A percentile compares a stretch with the other conserved stretches of the same genome.
Evolutionary conservation across 2,888 invertebrate species (phyloP).

Genomic region (Hetaerina titia): DNA sequence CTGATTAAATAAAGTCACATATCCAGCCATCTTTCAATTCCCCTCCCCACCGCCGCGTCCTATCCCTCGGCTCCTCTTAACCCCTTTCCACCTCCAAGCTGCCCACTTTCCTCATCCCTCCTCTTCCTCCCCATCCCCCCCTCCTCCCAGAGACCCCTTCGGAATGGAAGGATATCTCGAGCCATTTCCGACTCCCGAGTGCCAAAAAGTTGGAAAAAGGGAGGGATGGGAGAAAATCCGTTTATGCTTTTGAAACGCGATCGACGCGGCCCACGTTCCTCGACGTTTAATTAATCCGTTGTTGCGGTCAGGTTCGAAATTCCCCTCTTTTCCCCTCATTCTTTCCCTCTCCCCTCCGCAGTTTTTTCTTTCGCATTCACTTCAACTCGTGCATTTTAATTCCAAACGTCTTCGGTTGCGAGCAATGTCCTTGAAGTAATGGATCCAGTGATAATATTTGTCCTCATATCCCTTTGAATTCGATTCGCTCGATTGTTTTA

Average conservation of each 20-base stretch:
- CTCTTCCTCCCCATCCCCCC: too few relatives aligned
- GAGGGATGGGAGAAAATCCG: background rate
- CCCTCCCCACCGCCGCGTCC: background rate
- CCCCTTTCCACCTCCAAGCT: too few relatives aligned
- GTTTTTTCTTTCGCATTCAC: background rate
- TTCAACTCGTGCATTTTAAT: background rate
- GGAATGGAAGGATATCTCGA: background rate
- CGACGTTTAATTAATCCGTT: constrained; percentile 29
- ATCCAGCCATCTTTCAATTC: background rate
- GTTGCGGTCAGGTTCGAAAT: background rate
- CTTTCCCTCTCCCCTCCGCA: background rate
- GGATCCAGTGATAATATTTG: background rate
- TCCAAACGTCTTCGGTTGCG: background rate
- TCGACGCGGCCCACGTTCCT: background rate
- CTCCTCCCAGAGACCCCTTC: background rate
- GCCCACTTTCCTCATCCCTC: too few relatives aligned
- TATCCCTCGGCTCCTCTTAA: too few relatives aligned
- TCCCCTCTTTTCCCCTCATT: background rate
- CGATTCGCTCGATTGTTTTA: background rate
- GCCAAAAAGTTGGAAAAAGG: background rate
- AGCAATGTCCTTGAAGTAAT: background rate
- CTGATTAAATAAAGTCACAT: background rate
- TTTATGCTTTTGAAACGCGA: background rate
- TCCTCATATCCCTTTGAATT: background rate
- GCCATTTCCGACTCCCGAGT: background rate